phyloP scores from a whole-genome alignment of 2,888 invertebrate species.

The Pseudococcus viburni region DNA sequence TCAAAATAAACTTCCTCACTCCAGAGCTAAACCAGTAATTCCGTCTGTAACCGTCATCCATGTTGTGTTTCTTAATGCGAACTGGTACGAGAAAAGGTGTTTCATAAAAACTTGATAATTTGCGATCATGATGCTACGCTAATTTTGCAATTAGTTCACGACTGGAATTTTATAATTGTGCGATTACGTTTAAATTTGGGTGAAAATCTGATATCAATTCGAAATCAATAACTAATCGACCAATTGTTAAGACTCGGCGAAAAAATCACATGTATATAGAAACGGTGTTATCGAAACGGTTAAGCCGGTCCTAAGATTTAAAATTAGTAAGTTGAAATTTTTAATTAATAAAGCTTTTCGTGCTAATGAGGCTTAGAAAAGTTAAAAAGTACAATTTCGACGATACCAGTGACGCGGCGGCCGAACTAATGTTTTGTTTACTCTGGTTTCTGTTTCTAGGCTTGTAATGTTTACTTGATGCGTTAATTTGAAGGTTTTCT shows the following conservation, averaged over 20 bases:
- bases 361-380: not conserved
- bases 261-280: conserved; percentile 30
- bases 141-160: conserved; percentile 38
- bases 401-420: not conserved
- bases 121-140: conserved; percentile 48
- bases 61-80: not conserved
- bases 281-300: not conserved
- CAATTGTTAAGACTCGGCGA: not conserved
- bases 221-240: not conserved
- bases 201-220: not conserved
- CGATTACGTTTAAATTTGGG: conserved; percentile 1
- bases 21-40: not conserved
- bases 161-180: conserved; percentile 6
- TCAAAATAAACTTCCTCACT: too few species aligned
- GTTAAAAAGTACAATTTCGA: not conserved
- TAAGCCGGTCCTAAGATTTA: conserved; percentile 44
- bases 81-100: not conserved
- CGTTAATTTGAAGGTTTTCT: conserved; percentile 7
- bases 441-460: conserved; percentile 12
- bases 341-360: conserved; percentile 6
- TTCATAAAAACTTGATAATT: conserved; percentile 47
- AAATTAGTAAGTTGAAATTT: conserved; percentile 3
- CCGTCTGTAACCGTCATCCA: not conserved
- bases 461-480: conserved; percentile 39
- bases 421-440: not conserved